Evolutionary conservation across 2,888 invertebrate genomes (phyloP).

Genomic region (Synanthedon vespiformis): DNA sequence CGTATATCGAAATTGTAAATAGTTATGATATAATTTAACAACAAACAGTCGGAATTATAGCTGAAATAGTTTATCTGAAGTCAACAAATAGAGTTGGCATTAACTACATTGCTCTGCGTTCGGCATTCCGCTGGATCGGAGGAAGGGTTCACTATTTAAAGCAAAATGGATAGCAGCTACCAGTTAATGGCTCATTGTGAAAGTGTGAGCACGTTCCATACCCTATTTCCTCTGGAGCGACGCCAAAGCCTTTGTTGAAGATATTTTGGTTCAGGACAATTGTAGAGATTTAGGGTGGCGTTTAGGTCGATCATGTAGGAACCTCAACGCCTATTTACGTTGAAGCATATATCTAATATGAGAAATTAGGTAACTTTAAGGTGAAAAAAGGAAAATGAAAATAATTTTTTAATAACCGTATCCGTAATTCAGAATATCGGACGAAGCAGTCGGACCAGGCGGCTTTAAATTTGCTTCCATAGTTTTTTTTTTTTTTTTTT

Average conservation of each 20-base stretch:
- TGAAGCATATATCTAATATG: no score
- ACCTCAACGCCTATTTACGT: no score
- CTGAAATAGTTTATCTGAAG: background rate
- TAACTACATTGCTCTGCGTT: background rate
- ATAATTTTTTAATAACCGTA: no score
- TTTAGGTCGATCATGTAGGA: no score
- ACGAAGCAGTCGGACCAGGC: no score
- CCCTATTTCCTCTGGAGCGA: conserved; percentile 5
- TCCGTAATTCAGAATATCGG: no score
- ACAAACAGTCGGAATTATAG: no score
- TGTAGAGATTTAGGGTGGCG: no score
- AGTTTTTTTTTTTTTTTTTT: no score
- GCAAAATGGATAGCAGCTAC: conserved; percentile 4
- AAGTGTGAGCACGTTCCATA: conserved; percentile 6
- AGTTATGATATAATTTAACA: background rate
- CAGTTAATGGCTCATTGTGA: conserved; percentile 5
- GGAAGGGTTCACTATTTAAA: conserved; percentile 4
- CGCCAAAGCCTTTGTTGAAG: conserved; percentile 7
- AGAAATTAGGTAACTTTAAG: no score
- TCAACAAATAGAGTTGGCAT: conserved; percentile 1
- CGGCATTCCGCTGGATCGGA: conserved; percentile 2
- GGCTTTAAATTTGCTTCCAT: no score
- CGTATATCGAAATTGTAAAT: background rate
- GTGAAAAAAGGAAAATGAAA: no score
- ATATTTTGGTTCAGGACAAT: conserved; percentile 6